These are phyloP conservation scores for Mus spicilegus DNA, from an alignment of 2,113 vertebrate genomes.

Conservation along the genomic window DNA sequence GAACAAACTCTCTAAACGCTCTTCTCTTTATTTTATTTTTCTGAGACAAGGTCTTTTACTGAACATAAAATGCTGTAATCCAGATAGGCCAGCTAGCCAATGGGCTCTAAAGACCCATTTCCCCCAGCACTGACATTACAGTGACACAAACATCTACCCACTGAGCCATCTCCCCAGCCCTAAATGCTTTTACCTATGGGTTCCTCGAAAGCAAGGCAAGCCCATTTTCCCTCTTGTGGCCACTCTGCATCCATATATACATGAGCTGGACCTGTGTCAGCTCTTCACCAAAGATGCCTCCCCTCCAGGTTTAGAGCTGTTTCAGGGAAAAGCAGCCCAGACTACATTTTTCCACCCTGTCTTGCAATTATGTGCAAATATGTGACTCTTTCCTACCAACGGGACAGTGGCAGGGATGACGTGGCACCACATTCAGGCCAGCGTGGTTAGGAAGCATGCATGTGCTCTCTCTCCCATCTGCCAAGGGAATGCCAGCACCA, in stretches of 20 bases:
- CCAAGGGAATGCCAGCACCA: neutral
- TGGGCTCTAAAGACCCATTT: neutral
- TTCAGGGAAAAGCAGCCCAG: slow-evolving; percentile 40
- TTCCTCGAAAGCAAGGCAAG: neutral
- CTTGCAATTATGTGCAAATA: neutral
- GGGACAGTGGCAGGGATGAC: neutral
- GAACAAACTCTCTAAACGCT: neutral
- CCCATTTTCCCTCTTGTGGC: neutral
- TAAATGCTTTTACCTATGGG: neutral
- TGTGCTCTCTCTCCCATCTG: slow-evolving; percentile 5
- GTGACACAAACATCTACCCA: no score
- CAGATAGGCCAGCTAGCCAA: neutral
- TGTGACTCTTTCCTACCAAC: neutral
- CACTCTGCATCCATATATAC: neutral
- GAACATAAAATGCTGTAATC: neutral
- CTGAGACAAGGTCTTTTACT: neutral
- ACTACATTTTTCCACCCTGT: slow-evolving; percentile 33
- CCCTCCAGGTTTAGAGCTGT: neutral
- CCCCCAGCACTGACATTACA: neutral
- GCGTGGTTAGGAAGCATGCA: neutral
- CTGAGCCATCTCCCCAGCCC: neutral
- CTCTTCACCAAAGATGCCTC: neutral
- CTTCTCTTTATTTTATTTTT: neutral
- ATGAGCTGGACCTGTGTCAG: neutral
- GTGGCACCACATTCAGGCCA: neutral